Evolutionary conservation across 2,113 vertebrate species (phyloP), one percentile per base, ranked within the genome.

Genomic region (Epinephelus fuscoguttatus): DNA sequence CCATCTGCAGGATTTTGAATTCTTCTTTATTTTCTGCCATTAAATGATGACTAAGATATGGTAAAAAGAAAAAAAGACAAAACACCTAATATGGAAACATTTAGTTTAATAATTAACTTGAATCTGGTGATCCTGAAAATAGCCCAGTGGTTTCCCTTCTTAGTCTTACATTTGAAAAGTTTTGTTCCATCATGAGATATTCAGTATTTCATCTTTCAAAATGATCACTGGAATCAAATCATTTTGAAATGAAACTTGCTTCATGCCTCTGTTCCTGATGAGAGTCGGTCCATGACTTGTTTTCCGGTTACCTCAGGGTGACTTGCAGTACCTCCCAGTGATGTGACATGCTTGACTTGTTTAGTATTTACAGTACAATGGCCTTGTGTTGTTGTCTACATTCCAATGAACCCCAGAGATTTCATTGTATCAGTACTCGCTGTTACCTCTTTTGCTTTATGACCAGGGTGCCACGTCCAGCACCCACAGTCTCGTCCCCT

Each of bases 311-410:
- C 84, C 70, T 86, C 63, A 25, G 56, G 56, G 83, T 83, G 70
- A 85, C 70, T 12, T 72, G n/a, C 74, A 72, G 78, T 79, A 63
- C 50, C 78, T 86, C 81, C 81, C 63, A 84, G 82, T 90, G 81
- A 86, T 78, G 84, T 91, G 71, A 88, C 63, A 80, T 50, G 37
- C 67, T 91, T 89, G 52, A 89, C 49, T 69, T 89, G 80, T 81
- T 89, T 78, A 57, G 59, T 88, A 82, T 82, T 88, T 78, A 55
- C 60, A 75, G 75, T 84, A 49, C 61, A 83, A 82, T 80, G 84
- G 73, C 80, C 75, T 92, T 91, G 64, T 92, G 80, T 91, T 89
- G 73, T 80, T 74, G 74, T 94, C 62, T 62, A 91, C 90, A 93
- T 94, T 93, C 88, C 90, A 91, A 60, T 81, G 33, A 64, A 70